Evolutionary conservation across 2,797 vertebrate species (phyloP), one percentile per base, ranked within the genome.

Genomic region (Pangasius mekongensis): DNA sequence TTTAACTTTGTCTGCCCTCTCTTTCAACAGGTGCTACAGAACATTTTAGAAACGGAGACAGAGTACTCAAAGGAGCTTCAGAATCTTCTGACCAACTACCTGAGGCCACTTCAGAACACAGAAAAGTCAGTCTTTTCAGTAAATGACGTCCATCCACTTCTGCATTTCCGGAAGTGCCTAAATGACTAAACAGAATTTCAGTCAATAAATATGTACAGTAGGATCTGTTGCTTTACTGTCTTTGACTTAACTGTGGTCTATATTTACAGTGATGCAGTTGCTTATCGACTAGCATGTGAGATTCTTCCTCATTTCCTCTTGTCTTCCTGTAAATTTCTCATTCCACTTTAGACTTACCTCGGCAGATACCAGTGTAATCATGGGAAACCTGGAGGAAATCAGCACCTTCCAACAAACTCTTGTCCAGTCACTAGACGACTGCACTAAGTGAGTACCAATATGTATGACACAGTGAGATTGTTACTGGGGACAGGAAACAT

Each of bases 351-450:
- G 98, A 94, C 93, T 99, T 91, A 97, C 95, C 92, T 94, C 94
- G 3, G 82, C 95, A 67, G 97, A 97, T 93, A 96, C 96, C 77
- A 93, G 95, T 64, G 95, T 97, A 89, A 96, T 99, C 95, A 96
- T 97, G 94, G 98, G 98, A 52, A 99, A 99, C 88, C 95, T 99
- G 88, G 98, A 99, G 93, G 98, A 99, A 93, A 98, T 99, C 93
- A 97, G 96, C 78, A 97, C 97, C 91, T 99, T 99, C 93, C 99
- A 99, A 94, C 98, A 99, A 94, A 96, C 98, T 95, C 97, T 99
- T 69, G 98, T 99, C 92, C 98, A 99, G 91, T 97, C 98, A 83
- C 94, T 99, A 94, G 99, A 99, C 95, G 99, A 99, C 92, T 97
- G 98, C 95, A 98, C 98, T 93, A 99, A 98, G 98, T 99, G 91